Evolutionary conservation across 2,113 vertebrate species (phyloP).

Genomic region (Tympanuchus pallidicinctus): DNA sequence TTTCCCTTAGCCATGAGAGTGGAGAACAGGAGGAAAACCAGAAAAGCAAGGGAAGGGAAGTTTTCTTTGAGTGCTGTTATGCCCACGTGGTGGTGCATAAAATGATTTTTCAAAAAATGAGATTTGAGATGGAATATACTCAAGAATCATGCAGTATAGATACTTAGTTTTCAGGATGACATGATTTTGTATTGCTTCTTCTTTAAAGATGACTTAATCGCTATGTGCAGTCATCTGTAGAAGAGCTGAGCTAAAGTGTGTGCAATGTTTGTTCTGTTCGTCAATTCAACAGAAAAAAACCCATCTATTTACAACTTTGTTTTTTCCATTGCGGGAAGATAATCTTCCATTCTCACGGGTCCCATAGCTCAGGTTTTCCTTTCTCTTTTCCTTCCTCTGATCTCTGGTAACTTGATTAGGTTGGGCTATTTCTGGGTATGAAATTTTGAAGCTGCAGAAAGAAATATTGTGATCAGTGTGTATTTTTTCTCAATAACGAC

Average conservation of each 20-base stretch:
- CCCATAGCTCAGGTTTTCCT: background rate
- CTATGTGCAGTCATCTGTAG: background rate
- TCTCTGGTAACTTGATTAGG: background rate
- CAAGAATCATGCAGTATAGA: conserved; percentile 53
- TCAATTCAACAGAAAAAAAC: background rate
- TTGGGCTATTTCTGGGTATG: background rate
- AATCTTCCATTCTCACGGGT: background rate
- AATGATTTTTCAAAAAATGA: background rate
- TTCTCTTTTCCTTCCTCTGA: background rate
- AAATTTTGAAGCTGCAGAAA: background rate
- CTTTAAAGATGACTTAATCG: conserved; percentile 20
- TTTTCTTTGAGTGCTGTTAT: background rate
- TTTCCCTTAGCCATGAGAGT: background rate
- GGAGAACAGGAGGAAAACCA: background rate
- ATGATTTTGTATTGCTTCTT: conserved; percentile 1
- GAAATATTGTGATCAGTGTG: background rate
- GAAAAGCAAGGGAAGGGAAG: background rate
- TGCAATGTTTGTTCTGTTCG: background rate
- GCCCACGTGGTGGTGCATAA: background rate
- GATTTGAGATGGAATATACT: conserved; percentile 16
- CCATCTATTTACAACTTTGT: background rate
- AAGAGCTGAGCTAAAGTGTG: background rate
- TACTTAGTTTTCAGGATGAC: conserved; percentile 53
- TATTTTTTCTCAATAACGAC: background rate
- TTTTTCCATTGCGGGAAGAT: background rate